Evolutionary conservation across 2,113 vertebrate genomes (phyloP), one percentile per base, ranked within the genome.

Genomic region (Gadus chalcogrammus): DNA sequence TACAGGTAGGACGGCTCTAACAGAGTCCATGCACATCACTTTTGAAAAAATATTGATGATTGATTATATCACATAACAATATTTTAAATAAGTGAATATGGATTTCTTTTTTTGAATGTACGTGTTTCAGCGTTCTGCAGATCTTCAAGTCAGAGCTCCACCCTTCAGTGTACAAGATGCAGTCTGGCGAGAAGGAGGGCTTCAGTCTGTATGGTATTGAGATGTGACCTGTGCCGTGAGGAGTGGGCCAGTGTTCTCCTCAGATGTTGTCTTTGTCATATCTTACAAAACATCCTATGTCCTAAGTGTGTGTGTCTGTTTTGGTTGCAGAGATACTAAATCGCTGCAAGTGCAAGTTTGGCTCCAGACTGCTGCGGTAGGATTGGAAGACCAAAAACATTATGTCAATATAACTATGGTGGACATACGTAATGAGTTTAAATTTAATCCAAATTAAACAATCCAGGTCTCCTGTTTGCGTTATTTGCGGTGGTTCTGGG

Each of bases 101-200:
- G 5, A 4, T 65, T 64, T 66, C 61, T 68, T 31, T 62, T 72
- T 79, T 24, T 1, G 8, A 48, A 48, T 35, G 20, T 58, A 22
- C 69, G 78, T 84, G n/a, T 76, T 84, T 79, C 74, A 95, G 94
- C 71, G 95, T 96, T 24, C 90, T 99, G 38, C 97, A 99, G 83
- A 95, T 99, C 88, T 99, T 99, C 85, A 99, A 99, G 89, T 94
- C 92, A 59, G 96, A 99, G 62, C 87, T 91, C n/a, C 97, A 99
- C 71, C 97, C 97, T 52, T 99, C 97, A 0, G 95, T 97, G 64
- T 98, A 97, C 86, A 99, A 99, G 84, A 83, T 97, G 60, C 90
- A 94, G 70, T 96, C 92, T 53, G 95, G 95, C 69, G 89, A 95
- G 86, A 99, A 98, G 84, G 97, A 99, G 88, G 97, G 97, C 63